phyloP scores from a whole-genome alignment of 2,888 invertebrate genomes.

The Habrosyne pyritoides region DNA sequence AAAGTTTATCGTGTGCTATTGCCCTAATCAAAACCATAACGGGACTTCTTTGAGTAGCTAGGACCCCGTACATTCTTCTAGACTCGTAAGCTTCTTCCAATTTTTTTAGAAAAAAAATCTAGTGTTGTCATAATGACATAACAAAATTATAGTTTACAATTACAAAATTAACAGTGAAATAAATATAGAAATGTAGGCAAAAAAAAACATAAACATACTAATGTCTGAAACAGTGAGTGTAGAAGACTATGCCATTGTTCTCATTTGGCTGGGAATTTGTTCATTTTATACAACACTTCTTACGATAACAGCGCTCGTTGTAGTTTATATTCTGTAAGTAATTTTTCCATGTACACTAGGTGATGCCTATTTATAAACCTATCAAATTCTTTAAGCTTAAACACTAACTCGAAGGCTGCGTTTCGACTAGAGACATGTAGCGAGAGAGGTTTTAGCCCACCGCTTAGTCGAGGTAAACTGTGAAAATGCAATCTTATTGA shows the following conservation, averaged over 20 bases:
- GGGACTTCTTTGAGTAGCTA: background rate
- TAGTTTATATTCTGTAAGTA: slow-evolving; percentile 64
- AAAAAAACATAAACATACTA: slow-evolving; percentile 40
- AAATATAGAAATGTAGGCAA: slow-evolving; percentile 23
- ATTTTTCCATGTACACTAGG: too few relatives aligned
- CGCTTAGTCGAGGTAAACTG: too few relatives aligned
- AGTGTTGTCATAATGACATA: slow-evolving; percentile 6
- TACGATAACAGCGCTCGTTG: slow-evolving; percentile 54
- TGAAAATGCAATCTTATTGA: too few relatives aligned
- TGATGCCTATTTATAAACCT: too few relatives aligned
- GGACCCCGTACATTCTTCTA: background rate
- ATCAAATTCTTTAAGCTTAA: too few relatives aligned
- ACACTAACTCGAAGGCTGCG: too few relatives aligned
- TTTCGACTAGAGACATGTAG: too few relatives aligned
- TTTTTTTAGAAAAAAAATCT: background rate
- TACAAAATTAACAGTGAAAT: slow-evolving; percentile 28
- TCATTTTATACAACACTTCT: slow-evolving; percentile 58
- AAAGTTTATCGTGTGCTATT: too few relatives aligned
- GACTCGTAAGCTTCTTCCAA: background rate
- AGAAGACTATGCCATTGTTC: slow-evolving; percentile 49
- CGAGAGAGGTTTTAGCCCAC: too few relatives aligned
- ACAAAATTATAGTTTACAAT: slow-evolving; percentile 6
- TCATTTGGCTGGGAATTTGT: slow-evolving; percentile 62
- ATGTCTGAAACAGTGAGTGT: slow-evolving; percentile 59
- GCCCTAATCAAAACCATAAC: too few relatives aligned